Base-by-base conservation (phyloP, 1,140 invertebrate genomes). In the Holotrichia oblita region DNA sequence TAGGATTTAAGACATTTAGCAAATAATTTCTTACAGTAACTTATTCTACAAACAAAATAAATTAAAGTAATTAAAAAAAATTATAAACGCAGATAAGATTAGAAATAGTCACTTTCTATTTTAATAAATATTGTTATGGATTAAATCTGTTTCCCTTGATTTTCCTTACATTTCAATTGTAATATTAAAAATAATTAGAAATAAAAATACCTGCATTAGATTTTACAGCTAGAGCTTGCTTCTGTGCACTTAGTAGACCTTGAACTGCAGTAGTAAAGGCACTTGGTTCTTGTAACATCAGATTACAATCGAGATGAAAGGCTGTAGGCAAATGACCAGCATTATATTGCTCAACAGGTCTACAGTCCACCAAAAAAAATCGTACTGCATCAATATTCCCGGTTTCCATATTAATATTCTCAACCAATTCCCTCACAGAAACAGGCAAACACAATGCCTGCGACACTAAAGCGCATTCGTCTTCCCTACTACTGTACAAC, bases 341-440 rank as follows among this genome's bases (percentile, higher is more conserved):
- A 89, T 99, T 99, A 85, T 99, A 99, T 83, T 99, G 97, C 80
- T 99, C 97, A 0, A 97, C 94, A 14, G 98, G 96, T 83, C 98
- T 90, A 87, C 97, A 99, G 87, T 99, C 98, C 6, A 99, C 97
- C 24, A 99, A 90, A 89, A 99, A 99, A 88, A 99, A 99, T 83
- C 94, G 92, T 10, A 96, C 93, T 77, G 86, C 89, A 81, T 92
- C 92, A 40, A 88, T 84, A 83, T 89, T 87, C 6, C 64, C 44
- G 0, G 77, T 73, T 42, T 76, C 75, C 41, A 76, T 9, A 76
- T 76, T n/a, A 92, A 89, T 42, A 89, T 94, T 94, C 83, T 94
- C 93, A 20, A 97, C 92, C 76, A 97, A 88, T 88, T 97, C 95
- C 85, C 94, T 91, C 3, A 95, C 95, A 41, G 96, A 95, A 6